Percentiles rank a stretch among this genome's conserved stretches.
phyloP scores from a whole-genome alignment of 2,888 invertebrate genomes.

The Drosophila antonietae region DNA sequence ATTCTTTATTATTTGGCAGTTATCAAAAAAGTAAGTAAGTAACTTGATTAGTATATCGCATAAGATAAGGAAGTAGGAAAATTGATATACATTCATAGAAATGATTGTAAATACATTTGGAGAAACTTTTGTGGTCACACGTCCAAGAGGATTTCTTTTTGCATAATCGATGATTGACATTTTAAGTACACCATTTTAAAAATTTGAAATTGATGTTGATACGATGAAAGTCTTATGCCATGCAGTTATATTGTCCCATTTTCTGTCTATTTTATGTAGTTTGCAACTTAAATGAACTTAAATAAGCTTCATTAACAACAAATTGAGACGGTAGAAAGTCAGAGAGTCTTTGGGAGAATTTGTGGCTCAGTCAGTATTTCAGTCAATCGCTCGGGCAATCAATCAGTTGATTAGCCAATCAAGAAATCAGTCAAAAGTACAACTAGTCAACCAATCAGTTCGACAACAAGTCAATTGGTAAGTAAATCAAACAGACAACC shows the following conservation, averaged over 20 bases:
- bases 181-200: background rate
- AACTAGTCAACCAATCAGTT: background rate
- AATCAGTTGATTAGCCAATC: background rate
- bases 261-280: no score
- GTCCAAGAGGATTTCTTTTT: background rate
- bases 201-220: background rate
- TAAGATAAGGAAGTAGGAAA: background rate
- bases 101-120: background rate
- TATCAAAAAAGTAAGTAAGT: constrained; percentile 2
- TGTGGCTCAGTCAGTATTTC: no score
- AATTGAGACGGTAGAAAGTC: background rate
- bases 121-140: background rate
- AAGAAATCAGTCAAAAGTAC: no score
- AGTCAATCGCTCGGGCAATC: background rate
- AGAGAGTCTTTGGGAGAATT: background rate
- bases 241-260: background rate
- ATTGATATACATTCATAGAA: background rate
- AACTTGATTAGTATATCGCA: constrained; percentile 1
- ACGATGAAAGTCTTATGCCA: background rate
- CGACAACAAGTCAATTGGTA: background rate
- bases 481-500: background rate
- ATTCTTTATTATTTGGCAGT: background rate
- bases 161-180: background rate
- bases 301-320: background rate
- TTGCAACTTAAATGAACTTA: background rate